Base-by-base conservation (phyloP, 2,888 invertebrate genomes). In the Cremastinae sp. region DNA sequence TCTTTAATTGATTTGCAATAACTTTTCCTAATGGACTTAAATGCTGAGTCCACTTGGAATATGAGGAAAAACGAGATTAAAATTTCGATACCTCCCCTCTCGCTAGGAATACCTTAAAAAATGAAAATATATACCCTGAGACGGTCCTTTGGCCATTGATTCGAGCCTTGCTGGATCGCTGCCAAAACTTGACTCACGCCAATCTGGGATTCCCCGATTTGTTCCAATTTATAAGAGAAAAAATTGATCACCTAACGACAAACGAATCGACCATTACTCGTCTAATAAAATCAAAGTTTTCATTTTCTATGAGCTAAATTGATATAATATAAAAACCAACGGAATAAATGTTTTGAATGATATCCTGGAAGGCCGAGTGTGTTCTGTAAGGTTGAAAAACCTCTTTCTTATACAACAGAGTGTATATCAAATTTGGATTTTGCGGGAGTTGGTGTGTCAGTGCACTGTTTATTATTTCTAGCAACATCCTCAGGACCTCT, bases 381-480 rank as follows among this genome's bases (percentile, higher is more conserved):
- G 94, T 94, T 82, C 95, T 93, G 88, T 97, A 96, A 12, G 94
- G 92, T 82, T 96, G 94, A 90, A 99, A 99, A 66, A 98, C 93
- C 81, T 96, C 94, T 79, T 95, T 93, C 87, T 99, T 97, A 90
- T 99, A 98, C 37, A 99, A 92, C 82, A 99, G 91, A 0, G 98
- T 97, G 90, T 99, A 99, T 55, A 99, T 95, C 79, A 99, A 92
- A 91, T 99, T 96, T 4, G 97, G 93, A 92, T 96, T 96, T 91
- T 97, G 93, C 80, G 94, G 91, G 80, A 99, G 91, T 85, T 97
- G 97, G 87, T 96, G 94, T 0, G 96, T 94, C 62, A 99, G 92
- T 86, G 96, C 96, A 35, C 98, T 98, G 92, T 99, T 99, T 80
- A 99, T 93, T 75, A 99, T 98, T 91, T 99, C 99, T 77, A 99